Conservation (phyloP, 2,797 vertebrate genomes). For the Falco peregrinus region DNA sequence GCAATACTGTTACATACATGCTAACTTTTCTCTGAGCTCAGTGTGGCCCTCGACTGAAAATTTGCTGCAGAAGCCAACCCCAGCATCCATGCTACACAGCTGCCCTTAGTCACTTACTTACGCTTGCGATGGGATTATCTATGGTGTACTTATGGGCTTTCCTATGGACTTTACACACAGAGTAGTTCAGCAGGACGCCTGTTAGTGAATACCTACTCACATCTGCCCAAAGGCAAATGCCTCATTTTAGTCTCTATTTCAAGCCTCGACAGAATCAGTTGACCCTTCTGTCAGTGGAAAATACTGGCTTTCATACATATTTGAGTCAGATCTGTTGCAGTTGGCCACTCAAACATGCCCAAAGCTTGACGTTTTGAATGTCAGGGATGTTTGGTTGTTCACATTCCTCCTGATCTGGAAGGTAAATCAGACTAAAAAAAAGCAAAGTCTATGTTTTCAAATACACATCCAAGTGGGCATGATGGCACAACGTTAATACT, state of each 20-base stretch:
- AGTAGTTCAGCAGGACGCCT: neutral
- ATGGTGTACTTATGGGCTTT: neutral
- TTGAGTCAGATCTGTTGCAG: neutral
- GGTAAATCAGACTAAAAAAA: neutral
- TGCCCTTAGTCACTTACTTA: neutral
- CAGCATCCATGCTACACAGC: rapidly evolving
- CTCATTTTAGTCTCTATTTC: neutral
- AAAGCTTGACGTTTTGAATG: neutral
- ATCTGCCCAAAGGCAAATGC: neutral
- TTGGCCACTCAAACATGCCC: neutral
- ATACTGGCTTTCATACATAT: neutral
- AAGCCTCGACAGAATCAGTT: neutral
- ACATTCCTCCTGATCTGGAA: neutral
- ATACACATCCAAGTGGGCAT: neutral
- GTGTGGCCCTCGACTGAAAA: neutral
- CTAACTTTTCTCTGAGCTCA: neutral
- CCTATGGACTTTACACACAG: neutral
- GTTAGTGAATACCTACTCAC: neutral
- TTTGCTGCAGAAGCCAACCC: neutral
- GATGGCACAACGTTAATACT: neutral
- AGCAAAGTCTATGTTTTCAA: neutral
- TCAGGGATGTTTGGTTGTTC: neutral
- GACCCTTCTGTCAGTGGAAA: neutral
- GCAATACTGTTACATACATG: neutral
- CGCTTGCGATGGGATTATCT: neutral